These are phyloP conservation scores for Emydoidea blandingii DNA, from an alignment of 2,797 vertebrate species.

Conservation along the genomic window DNA sequence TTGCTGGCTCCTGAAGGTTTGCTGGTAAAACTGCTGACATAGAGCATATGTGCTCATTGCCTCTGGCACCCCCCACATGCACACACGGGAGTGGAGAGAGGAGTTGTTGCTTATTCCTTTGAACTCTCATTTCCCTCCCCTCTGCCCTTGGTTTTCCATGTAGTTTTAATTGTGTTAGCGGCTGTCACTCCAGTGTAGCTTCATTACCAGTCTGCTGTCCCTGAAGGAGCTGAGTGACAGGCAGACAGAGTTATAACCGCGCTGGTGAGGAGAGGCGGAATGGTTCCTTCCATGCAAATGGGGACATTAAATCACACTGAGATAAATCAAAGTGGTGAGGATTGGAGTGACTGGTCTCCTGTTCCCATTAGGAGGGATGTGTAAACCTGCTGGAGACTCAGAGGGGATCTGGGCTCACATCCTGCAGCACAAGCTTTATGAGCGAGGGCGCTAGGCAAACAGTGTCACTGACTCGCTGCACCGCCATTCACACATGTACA, in stretches of 20 bases:
- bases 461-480: not conserved
- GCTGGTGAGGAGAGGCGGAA: accelerated
- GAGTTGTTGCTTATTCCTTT: not conserved
- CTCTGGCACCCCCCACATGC: not conserved
- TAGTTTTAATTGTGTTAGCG: not conserved
- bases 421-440: constrained; percentile 1
- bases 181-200: not conserved
- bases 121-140: not conserved
- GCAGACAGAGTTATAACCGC: not conserved
- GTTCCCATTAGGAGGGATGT: not conserved
- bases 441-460: constrained; percentile 22
- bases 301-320: accelerated
- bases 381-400: constrained; percentile 33
- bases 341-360: not conserved
- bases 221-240: not conserved
- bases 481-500: not conserved
- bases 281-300: not conserved
- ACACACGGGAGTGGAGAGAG: not conserved
- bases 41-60: not conserved
- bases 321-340: not conserved
- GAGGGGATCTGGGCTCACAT: not conserved
- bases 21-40: not conserved
- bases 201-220: not conserved
- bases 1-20: not conserved
- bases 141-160: not conserved